Evolutionary conservation across 2,113 vertebrate species (phyloP), one percentile per base, ranked within the genome.

Genomic region (Heterocephalus glaber): DNA sequence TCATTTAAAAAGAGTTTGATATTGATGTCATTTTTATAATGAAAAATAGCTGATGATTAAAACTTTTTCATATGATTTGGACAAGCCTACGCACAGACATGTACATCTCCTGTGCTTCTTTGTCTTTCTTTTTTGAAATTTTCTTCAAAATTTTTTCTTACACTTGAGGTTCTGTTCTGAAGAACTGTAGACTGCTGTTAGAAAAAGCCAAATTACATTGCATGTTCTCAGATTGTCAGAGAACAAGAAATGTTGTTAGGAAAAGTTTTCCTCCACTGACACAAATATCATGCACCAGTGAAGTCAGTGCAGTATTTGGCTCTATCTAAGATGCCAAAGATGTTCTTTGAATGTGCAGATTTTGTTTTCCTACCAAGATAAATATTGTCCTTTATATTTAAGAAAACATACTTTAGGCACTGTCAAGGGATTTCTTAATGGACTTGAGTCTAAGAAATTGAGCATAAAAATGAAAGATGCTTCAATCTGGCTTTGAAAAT

Each of bases 211-310:
- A 95, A 94, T 92, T 92, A 87, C 85, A 95, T 97, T 72, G 66
- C 66, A 47, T 92, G 89, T 96, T 92, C 68, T 94, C 95, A 94
- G n/a, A 93, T 91, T 97, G 91, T 95, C 96, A 97, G 65, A 47
- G 84, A 94, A 96, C 5, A 89, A 94, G 61, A 79, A 92, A 86
- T 81, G 79, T 90, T 94, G 86, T 94, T 89, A 89, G 85, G 33
- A 88, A 95, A 81, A 49, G 41, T 56, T 95, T 96, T 97, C 56
- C 44, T 93, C 41, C 92, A 89, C 86, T 92, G 92, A 93, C 66
- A 97, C n/a, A 96, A 96, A 96, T 44, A 54, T 61, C 52, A 56
- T 66, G 58, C 70, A 63, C 91, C 83, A 94, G 56, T 66, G 80
- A 91, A 97, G 60, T 93, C 76, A 87, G 54, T 9, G 47, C 11